phyloP scores from a whole-genome alignment of 2,888 invertebrate genomes.

The Eudasyphora cyanicolor region DNA sequence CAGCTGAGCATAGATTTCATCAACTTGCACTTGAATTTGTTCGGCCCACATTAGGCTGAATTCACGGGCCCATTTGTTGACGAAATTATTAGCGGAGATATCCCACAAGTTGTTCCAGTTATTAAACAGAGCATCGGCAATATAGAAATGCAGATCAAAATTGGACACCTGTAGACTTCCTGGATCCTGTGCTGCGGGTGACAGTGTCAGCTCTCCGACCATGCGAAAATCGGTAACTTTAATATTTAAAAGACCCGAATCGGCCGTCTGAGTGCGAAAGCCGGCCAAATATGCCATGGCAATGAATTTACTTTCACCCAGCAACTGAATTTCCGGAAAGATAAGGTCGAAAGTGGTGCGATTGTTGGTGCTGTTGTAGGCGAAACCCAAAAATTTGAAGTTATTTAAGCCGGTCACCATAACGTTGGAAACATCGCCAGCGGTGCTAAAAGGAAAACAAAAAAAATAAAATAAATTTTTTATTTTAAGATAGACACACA shows the following conservation, averaged over 20 bases:
- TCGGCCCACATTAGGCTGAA: slow-evolving; percentile 58
- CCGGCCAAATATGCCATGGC: slow-evolving; percentile 62
- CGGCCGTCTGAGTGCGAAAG: slow-evolving; percentile 57
- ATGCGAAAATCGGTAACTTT: slow-evolving; percentile 68
- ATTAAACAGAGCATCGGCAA: slow-evolving; percentile 67
- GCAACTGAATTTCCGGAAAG: slow-evolving; percentile 67
- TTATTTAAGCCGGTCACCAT: slow-evolving; percentile 69
- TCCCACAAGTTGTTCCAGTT: slow-evolving; percentile 70
- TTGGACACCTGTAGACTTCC: slow-evolving; percentile 68
- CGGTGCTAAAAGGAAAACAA: slow-evolving; percentile 47
- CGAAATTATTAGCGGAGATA: slow-evolving; percentile 69
- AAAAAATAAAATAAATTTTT: too few relatives aligned
- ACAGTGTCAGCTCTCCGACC: slow-evolving; percentile 67
- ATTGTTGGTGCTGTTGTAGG: slow-evolving; percentile 65
- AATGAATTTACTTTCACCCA: slow-evolving; percentile 66
- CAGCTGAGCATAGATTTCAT: slow-evolving; percentile 32
- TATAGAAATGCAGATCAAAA: slow-evolving; percentile 67
- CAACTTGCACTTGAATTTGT: slow-evolving; percentile 65
- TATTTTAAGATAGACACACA: too few relatives aligned
- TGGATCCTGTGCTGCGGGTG: slow-evolving; percentile 30
- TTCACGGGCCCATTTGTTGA: slow-evolving; percentile 65
- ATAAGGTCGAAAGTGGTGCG: slow-evolving; percentile 69
- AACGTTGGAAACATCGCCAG: slow-evolving; percentile 71
- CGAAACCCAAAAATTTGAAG: slow-evolving; percentile 66
- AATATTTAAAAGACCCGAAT: slow-evolving; percentile 67